A percentile compares a stretch with the other conserved stretches of the same genome.
Conservation (phyloP, 2,888 invertebrate species). For the Microplitis deprimator region DNA sequence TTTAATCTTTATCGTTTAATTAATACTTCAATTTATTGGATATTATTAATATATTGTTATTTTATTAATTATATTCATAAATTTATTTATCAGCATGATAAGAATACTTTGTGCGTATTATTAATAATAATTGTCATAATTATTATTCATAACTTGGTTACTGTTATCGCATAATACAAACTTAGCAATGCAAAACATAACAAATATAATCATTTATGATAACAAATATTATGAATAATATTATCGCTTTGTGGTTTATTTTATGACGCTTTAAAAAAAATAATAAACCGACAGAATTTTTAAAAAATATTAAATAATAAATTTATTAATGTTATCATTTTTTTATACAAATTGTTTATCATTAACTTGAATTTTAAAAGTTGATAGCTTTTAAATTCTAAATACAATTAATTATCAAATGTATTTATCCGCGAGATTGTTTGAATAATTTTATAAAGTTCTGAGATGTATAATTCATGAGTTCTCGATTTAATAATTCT, state of each 20-base stretch:
- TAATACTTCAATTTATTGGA: background rate
- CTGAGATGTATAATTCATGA: constrained; percentile 29
- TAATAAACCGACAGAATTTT: background rate
- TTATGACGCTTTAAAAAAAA: background rate
- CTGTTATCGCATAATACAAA: background rate
- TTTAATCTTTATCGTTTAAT: background rate
- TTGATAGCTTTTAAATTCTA: background rate
- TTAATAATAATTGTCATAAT: background rate
- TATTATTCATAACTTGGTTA: background rate
- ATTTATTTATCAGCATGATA: background rate
- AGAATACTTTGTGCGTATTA: background rate
- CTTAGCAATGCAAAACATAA: background rate
- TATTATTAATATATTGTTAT: background rate
- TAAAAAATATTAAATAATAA: background rate
- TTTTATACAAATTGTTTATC: background rate
- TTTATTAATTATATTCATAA: background rate
- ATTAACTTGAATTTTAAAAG: background rate
- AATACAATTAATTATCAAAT: background rate
- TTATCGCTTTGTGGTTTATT: background rate
- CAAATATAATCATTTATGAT: background rate
- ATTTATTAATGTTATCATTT: background rate
- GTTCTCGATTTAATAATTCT: constrained; percentile 14
- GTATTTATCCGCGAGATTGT: background rate
- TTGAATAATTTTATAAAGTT: background rate
- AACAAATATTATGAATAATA: background rate